These are phyloP conservation scores for Micropterix aruncella DNA, from an alignment of 2,888 invertebrate species.

Conservation along the genomic window DNA sequence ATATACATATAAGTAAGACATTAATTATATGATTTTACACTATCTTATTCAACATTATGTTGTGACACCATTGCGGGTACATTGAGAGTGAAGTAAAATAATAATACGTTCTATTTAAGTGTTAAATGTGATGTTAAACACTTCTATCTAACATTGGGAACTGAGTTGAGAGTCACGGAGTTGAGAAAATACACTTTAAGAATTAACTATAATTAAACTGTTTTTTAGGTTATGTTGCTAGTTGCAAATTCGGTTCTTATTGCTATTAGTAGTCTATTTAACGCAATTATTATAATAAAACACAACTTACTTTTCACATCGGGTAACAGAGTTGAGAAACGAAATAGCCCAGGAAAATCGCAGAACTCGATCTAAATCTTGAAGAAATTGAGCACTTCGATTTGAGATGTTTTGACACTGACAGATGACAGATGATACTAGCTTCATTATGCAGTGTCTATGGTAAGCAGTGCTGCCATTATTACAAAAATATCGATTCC, in stretches of 20 bases:
- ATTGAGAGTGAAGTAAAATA: neutral
- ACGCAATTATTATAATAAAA: neutral
- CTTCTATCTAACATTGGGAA: too few relatives aligned
- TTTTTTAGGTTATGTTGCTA: neutral
- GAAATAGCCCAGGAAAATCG: neutral
- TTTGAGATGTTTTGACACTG: neutral
- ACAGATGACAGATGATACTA: conserved; percentile 18
- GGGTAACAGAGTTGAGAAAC: conserved; percentile 1
- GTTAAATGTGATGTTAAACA: too few relatives aligned
- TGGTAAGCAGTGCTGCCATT: conserved; percentile 1
- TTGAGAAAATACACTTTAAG: neutral
- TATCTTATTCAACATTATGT: conserved; percentile 1
- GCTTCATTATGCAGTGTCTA: conserved; percentile 22
- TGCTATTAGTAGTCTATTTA: conserved; percentile 1
- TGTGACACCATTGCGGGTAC: neutral
- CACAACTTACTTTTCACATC: neutral
- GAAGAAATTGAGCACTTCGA: neutral
- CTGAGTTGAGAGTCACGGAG: conserved; percentile 1
- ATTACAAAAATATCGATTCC: conserved; percentile 1
- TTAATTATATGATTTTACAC: neutral
- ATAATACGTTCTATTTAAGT: neutral
- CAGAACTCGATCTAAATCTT: neutral
- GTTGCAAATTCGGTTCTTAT: conserved; percentile 1
- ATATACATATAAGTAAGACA: neutral
- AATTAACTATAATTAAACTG: neutral